Percentiles rank a stretch among this genome's conserved stretches.
Conservation (phyloP, 2,888 invertebrate genomes). For the Heteromyza rotundicornis region DNA sequence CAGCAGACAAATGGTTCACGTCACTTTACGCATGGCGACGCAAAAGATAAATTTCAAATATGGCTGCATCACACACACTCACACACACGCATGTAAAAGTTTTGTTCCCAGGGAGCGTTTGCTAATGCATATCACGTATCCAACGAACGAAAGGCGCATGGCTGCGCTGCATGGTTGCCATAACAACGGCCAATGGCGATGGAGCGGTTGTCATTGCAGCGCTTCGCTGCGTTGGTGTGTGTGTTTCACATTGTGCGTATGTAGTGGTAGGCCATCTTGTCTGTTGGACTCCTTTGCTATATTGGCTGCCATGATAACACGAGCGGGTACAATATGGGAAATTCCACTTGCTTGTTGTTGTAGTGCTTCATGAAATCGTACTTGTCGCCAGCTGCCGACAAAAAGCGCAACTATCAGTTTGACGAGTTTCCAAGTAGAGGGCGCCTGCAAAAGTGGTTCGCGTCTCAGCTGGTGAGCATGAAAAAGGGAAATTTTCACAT, state of each 20-base stretch:
- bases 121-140: constrained; percentile 5
- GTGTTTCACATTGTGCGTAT: neutral
- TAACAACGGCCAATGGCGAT: constrained; percentile 28
- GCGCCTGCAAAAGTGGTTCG: constrained; percentile 38
- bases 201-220: constrained; percentile 6
- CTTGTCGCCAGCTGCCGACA: constrained; percentile 15
- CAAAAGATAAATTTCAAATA: constrained; percentile 28
- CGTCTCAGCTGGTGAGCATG: constrained; percentile 23
- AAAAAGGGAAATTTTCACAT: neutral
- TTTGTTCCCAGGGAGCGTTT: too few species aligned
- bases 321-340: neutral
- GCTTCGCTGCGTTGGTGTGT: constrained; percentile 14
- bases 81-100: too few species aligned
- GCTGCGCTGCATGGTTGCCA: constrained; percentile 23
- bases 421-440: constrained; percentile 26
- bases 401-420: constrained; percentile 3
- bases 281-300: neutral
- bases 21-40: neutral
- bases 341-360: constrained; percentile 21
- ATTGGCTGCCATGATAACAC: neutral
- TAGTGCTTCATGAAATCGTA: neutral
- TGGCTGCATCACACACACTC: constrained; percentile 28
- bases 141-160: constrained; percentile 28
- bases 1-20: constrained; percentile 2
- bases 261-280: constrained; percentile 15